These are phyloP conservation scores for Centropus bengalensis DNA, from an alignment of 2,113 vertebrate species.

Conservation along the genomic window DNA sequence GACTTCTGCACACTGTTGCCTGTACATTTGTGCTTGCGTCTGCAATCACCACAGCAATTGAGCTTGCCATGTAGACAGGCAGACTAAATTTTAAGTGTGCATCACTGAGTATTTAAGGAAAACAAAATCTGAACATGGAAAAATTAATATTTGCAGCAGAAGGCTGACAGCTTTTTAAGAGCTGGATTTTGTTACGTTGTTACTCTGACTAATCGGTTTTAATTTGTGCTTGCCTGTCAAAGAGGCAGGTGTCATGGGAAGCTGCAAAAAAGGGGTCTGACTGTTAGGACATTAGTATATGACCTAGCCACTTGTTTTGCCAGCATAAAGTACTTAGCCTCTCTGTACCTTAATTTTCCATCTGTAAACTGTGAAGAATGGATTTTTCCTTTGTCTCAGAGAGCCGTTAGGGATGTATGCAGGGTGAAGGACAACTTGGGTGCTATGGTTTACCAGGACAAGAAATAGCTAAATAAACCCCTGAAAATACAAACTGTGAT, in stretches of 20 bases:
- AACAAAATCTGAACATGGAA: neutral
- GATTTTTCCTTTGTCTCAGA: neutral
- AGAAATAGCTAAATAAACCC: neutral
- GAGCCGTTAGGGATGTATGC: neutral
- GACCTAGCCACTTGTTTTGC: neutral
- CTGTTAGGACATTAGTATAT: neutral
- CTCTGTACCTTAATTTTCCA: neutral
- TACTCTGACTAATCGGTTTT: neutral
- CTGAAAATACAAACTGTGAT: neutral
- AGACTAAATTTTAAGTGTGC: neutral
- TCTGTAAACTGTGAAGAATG: neutral
- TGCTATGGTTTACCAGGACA: neutral
- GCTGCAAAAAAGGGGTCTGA: neutral
- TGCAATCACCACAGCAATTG: neutral
- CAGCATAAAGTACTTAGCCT: neutral
- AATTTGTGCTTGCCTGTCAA: neutral
- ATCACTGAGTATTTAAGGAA: neutral
- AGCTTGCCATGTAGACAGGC: neutral
- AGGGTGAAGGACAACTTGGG: neutral
- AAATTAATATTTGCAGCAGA: neutral
- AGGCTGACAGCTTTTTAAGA: neutral
- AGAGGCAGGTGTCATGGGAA: neutral
- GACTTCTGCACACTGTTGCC: neutral
- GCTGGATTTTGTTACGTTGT: neutral
- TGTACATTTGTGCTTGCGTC: neutral